A percentile compares a stretch with the other conserved stretches of the same genome.
These are phyloP conservation scores for Acleris literana DNA, from an alignment of 2,888 invertebrate species.

Conservation along the genomic window DNA sequence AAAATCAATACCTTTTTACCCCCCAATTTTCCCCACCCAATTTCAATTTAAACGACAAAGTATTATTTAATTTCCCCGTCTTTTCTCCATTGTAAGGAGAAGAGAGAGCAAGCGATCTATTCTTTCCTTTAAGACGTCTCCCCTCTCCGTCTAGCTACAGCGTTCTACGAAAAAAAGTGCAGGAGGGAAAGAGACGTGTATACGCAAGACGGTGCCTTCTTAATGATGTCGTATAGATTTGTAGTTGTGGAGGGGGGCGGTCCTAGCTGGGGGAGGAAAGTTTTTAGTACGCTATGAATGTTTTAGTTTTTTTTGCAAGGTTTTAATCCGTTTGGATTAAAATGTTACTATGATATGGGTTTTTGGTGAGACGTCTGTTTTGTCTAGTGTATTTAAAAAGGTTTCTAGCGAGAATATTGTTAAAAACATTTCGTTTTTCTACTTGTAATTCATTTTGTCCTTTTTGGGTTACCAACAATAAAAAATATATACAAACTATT, in stretches of 20 bases:
- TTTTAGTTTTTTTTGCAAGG: conserved; percentile 55
- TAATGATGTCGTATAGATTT: conserved; percentile 82
- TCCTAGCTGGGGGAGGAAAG: conserved; percentile 61
- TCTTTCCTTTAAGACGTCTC: conserved; percentile 69
- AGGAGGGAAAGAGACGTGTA: conserved; percentile 62
- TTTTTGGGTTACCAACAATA: neutral
- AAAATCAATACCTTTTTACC: conserved; percentile 83
- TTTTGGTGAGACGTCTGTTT: neutral
- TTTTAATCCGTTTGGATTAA: conserved; percentile 3
- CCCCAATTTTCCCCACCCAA: conserved; percentile 73
- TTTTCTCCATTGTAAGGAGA: conserved; percentile 80
- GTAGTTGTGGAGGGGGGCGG: conserved; percentile 69
- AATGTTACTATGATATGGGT: conserved; percentile 8
- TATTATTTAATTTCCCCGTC: conserved; percentile 82
- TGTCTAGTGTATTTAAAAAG: neutral
- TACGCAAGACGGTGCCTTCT: conserved; percentile 78
- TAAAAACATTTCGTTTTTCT: too few species aligned
- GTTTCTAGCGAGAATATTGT: neutral
- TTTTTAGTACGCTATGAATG: conserved; percentile 69
- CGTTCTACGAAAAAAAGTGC: conserved; percentile 47
- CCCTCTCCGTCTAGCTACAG: conserved; percentile 53
- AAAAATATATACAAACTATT: neutral
- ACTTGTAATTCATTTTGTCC: too few species aligned
- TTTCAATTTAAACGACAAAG: conserved; percentile 82
- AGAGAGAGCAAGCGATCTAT: conserved; percentile 61